Base-by-base conservation (phyloP, 1,140 invertebrate genomes). In the Leptinotarsa lineolata region DNA sequence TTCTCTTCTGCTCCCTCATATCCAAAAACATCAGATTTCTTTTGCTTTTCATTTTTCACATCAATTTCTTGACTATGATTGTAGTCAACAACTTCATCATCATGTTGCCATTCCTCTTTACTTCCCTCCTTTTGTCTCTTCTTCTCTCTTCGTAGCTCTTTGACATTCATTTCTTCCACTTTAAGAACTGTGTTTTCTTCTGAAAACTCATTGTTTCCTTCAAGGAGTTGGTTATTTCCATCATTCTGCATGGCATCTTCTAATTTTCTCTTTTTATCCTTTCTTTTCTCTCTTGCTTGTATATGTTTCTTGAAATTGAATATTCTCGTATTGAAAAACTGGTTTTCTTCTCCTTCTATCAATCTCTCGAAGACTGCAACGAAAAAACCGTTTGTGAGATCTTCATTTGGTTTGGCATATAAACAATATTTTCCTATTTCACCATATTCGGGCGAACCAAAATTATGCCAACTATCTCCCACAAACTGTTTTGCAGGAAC, bases 301-400 rank as follows among this genome's bases (percentile, higher is more conserved):
- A 73, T 68, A 72, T 74, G 70, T 65, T 77, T 79, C 54, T 39
- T 67, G 68, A 76, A 77, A 45, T 75, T 78, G 4, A 69, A 75
- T 2, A 73, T 39, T 68, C 46, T 76, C 3, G 45, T 58, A 67
- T 80, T 79, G 20, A 79, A 80, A 78, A 80, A 83, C 67, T 78
- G 72, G 76, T 83, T 82, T 48, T 72, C 72, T 68, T 82, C 81
- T 2, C 77, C 79, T 61, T 81, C 78, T 69, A 79, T 54, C 18
- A 82, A 86, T 81, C 88, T 88, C 81, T 95, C 92, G 83, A 99
- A 93, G 63, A 97, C 88, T 11, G 96, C 95, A 20, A 98, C 88
- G 86, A 99, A 99, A 85, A 99, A 98, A 30, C 97, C 97, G 85
- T 94, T 96, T 0, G 95, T 96, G 3, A 90, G 84, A 86, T 97